Conservation (phyloP, 2,888 invertebrate species). For the Phania funesta region DNA sequence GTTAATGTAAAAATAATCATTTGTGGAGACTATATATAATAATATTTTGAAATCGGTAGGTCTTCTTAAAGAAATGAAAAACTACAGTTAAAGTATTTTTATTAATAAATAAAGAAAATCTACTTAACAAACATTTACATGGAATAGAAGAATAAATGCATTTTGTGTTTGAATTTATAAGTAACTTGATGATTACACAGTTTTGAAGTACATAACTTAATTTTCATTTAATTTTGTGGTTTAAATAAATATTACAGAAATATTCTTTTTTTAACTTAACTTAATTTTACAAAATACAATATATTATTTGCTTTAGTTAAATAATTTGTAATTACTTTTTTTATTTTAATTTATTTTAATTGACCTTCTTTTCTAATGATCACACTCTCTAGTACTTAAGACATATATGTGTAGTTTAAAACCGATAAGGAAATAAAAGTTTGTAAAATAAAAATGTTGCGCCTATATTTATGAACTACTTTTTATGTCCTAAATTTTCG, state of each 20-base stretch:
- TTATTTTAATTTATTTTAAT: slow-evolving; percentile 64
- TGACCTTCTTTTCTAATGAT: slow-evolving; percentile 71
- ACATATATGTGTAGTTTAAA: slow-evolving; percentile 1
- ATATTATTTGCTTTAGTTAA: slow-evolving; percentile 15
- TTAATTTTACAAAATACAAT: slow-evolving; percentile 39
- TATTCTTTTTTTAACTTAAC: not conserved
- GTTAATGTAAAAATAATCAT: no score
- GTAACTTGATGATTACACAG: not conserved
- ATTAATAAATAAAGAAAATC: no score
- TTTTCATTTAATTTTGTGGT: not conserved
- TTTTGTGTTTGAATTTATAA: not conserved
- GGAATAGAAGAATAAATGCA: not conserved
- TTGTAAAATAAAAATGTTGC: slow-evolving; percentile 45
- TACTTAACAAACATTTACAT: slow-evolving; percentile 45
- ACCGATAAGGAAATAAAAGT: slow-evolving; percentile 22
- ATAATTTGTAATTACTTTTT: slow-evolving; percentile 18
- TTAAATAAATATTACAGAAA: slow-evolving; percentile 45
- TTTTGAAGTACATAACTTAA: slow-evolving; percentile 14
- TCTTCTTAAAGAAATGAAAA: not conserved
- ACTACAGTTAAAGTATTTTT: slow-evolving; percentile 35
- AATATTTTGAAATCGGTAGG: not conserved
- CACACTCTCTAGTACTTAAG: slow-evolving; percentile 67
- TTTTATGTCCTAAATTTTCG: slow-evolving; percentile 4
- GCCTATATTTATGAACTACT: slow-evolving; percentile 47
- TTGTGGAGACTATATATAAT: no score